A percentile compares a stretch with the other conserved stretches of the same genome.
These are phyloP conservation scores for Heliconius himera DNA, from an alignment of 1,140 invertebrate genomes.

Conservation along the genomic window DNA sequence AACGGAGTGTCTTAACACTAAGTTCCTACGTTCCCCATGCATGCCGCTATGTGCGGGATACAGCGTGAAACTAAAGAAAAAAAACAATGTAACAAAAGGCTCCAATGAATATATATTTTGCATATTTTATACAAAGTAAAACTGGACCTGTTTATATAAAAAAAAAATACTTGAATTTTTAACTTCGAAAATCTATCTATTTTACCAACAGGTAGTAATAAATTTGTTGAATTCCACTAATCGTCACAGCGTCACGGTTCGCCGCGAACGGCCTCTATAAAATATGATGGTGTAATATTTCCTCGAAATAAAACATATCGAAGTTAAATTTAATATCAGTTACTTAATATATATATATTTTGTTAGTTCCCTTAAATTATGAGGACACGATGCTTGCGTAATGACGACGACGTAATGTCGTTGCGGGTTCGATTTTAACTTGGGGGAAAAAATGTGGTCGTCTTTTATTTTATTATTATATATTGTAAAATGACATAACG, in stretches of 20 bases:
- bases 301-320: conserved; percentile 1
- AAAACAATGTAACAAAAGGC: too few species aligned
- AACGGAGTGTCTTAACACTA: not conserved
- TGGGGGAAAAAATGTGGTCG: not conserved
- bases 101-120: not conserved
- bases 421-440: not conserved
- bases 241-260: not conserved
- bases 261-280: not conserved
- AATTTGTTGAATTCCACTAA: conserved; percentile 3
- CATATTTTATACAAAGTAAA: not conserved
- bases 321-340: not conserved
- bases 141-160: not conserved
- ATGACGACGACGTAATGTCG: too few species aligned
- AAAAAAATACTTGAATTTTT: not conserved
- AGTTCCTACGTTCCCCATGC: not conserved
- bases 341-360: not conserved
- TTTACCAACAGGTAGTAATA: not conserved
- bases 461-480: not conserved
- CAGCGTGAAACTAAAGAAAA: too few species aligned
- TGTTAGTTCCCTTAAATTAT: not conserved
- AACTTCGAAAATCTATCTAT: not conserved
- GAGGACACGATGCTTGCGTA: too few species aligned
- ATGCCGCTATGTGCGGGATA: too few species aligned
- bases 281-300: not conserved
- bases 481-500: too few species aligned